Base-by-base conservation (phyloP, 1,140 invertebrate species). In the Rhopalosiphum padi region DNA sequence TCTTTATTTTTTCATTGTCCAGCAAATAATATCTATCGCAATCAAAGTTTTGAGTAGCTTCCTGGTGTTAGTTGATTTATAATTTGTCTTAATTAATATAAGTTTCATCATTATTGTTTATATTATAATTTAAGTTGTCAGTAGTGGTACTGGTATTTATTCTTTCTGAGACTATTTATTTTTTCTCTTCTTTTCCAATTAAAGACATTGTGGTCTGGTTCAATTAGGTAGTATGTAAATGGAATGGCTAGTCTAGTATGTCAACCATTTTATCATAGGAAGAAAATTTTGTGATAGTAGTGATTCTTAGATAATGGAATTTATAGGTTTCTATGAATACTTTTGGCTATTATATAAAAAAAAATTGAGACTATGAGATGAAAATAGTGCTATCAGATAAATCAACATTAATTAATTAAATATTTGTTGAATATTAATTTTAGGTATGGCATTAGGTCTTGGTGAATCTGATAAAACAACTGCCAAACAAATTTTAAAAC, bases 361-460 rank as follows among this genome's bases (percentile, higher is more conserved):
- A 77, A n/a, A 30, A 68, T 15, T n/a, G 30, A 68, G 30, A 11
- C 4, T 15, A 68, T 60, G 22, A 60, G 9, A 30, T 68, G 30
- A 30, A n/a, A 68, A 68, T 68, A 4, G 11, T 11, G 9, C 30
- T n/a, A 18, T n/a, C 15, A n/a, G n/a, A 77, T 4, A 77, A 77
- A 77, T 77, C 15, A 77, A 77, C 11, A 68, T 60, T 43, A 43
- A 21, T 55, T 93, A 48, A 86, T 87, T 77, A 77, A 77, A 90
- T 77, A 51, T 83, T 88, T 35, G 41, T 51, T 48, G 25, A 85
- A 90, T 94, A 94, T 90, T 94, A 55, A 93, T 95, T 95, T 91
- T 94, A 95, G 97, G 97, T 85, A 97, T 97, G 97, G 97, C 97
- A 30, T 95, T 97, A 86, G 97, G 97, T 4, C 94, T 97, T n/a